A percentile compares a stretch with the other conserved stretches of the same genome.
phyloP scores from a whole-genome alignment of 2,888 invertebrate species.

The Heliothis peltigera region DNA sequence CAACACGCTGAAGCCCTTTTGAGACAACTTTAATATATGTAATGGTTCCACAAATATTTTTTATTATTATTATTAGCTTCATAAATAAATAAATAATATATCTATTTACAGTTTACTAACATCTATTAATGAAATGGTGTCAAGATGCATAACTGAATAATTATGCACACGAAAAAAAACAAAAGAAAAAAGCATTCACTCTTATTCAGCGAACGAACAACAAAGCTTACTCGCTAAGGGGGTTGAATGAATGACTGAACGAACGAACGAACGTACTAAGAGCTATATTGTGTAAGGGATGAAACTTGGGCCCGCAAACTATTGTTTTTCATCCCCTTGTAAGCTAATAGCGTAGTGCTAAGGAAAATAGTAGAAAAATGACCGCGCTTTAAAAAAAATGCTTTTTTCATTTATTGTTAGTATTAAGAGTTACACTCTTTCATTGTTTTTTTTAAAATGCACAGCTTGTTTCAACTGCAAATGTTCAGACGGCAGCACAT shows the following conservation, averaged over 20 bases:
- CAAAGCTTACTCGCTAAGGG: slow-evolving; percentile 65
- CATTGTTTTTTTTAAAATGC: too few species aligned
- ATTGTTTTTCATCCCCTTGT: slow-evolving; percentile 74
- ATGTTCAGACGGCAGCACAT: too few species aligned
- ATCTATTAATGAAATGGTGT: slow-evolving; percentile 1
- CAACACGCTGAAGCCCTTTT: too few species aligned
- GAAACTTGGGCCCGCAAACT: slow-evolving; percentile 77
- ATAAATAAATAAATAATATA: too few species aligned
- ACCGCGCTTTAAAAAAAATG: slow-evolving; percentile 42
- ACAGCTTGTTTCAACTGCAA: too few species aligned
- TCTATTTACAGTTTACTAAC: too few species aligned
- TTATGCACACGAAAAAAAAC: slow-evolving; percentile 24
- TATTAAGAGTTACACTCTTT: slow-evolving; percentile 14
- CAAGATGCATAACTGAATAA: slow-evolving; percentile 18
- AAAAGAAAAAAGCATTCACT: slow-evolving; percentile 39
- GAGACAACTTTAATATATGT: too few species aligned
- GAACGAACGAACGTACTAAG: slow-evolving; percentile 69
- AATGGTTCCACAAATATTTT: too few species aligned
- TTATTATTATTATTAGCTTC: too few species aligned
- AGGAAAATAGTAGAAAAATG: slow-evolving; percentile 61
- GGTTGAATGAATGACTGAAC: slow-evolving; percentile 72
- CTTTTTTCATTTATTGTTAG: slow-evolving; percentile 38
- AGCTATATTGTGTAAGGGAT: slow-evolving; percentile 81
- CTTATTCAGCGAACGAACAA: slow-evolving; percentile 41
- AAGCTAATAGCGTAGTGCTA: slow-evolving; percentile 57